phyloP scores from a whole-genome alignment of 2,113 vertebrate species.

The Alouatta palliata region DNA sequence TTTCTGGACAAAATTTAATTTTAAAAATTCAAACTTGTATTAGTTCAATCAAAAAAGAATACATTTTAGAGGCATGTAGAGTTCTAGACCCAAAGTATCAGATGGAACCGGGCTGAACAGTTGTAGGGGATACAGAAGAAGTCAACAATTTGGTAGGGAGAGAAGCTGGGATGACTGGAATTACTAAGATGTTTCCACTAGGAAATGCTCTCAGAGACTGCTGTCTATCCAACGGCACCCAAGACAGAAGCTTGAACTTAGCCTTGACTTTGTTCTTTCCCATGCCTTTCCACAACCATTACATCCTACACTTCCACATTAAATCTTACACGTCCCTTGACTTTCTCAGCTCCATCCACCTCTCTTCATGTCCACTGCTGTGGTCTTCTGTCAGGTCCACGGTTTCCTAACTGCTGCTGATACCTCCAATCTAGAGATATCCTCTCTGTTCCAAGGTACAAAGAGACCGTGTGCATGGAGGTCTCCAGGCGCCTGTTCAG shows the following conservation, averaged over 20 bases:
- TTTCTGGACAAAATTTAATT: slow-evolving; percentile 37
- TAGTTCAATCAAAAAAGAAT: slow-evolving; percentile 25
- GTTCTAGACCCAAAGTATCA: background rate
- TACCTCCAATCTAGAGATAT: background rate
- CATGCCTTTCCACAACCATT: background rate
- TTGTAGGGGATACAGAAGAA: slow-evolving; percentile 3
- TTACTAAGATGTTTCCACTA: background rate
- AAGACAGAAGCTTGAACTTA: background rate
- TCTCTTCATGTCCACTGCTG: background rate
- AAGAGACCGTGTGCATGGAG: no score
- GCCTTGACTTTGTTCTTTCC: background rate
- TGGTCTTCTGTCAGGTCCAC: background rate
- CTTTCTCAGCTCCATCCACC: background rate
- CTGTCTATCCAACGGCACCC: background rate
- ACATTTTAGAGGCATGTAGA: slow-evolving; percentile 19
- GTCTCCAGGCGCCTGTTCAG: background rate
- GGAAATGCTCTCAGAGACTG: background rate
- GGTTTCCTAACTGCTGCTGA: background rate
- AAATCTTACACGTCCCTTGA: background rate
- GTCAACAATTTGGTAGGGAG: background rate
- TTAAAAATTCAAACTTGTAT: slow-evolving; percentile 8
- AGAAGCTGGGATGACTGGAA: background rate
- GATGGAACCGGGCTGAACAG: background rate
- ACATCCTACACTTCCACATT: background rate
- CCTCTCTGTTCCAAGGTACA: background rate